Conservation (phyloP, 1,140 invertebrate genomes). For the Helicoverpa armigera region DNA sequence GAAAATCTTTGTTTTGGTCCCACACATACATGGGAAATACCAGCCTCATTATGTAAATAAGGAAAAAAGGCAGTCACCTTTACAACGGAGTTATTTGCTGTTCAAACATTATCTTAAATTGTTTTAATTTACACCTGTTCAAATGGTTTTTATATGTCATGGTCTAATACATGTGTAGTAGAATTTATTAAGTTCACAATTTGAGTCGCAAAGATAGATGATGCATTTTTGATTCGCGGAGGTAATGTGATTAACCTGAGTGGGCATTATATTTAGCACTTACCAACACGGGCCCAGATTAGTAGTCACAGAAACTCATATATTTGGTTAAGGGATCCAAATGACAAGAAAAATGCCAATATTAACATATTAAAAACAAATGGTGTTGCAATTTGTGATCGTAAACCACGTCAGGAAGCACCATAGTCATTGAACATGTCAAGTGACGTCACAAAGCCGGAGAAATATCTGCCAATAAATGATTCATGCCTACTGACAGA, state of each 20-base stretch:
- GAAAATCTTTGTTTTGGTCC: slow-evolving; percentile 19
- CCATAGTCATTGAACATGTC: slow-evolving; percentile 11
- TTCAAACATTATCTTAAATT: background rate
- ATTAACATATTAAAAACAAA: background rate
- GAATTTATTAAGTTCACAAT: no score
- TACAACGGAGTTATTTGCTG: background rate
- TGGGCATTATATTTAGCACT: background rate
- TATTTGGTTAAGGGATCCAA: background rate
- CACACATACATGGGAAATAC: slow-evolving; percentile 15
- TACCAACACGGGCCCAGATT: background rate
- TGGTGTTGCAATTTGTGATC: background rate
- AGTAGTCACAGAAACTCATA: background rate
- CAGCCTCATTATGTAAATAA: background rate
- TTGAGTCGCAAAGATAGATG: background rate
- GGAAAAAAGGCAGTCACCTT: background rate
- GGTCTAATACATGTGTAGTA: no score
- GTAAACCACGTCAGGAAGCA: slow-evolving; percentile 6
- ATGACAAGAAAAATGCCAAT: background rate
- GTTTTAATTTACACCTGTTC: background rate
- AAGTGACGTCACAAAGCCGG: background rate
- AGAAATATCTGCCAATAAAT: slow-evolving; percentile 5
- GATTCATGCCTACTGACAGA: slow-evolving; percentile 10
- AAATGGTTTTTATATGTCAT: no score
- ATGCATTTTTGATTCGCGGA: slow-evolving; percentile 1
- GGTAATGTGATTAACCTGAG: no score